Percentiles rank a stretch among this genome's conserved stretches.
phyloP scores from a whole-genome alignment of 1,140 invertebrate species.

The Leptopilina clavipes region DNA sequence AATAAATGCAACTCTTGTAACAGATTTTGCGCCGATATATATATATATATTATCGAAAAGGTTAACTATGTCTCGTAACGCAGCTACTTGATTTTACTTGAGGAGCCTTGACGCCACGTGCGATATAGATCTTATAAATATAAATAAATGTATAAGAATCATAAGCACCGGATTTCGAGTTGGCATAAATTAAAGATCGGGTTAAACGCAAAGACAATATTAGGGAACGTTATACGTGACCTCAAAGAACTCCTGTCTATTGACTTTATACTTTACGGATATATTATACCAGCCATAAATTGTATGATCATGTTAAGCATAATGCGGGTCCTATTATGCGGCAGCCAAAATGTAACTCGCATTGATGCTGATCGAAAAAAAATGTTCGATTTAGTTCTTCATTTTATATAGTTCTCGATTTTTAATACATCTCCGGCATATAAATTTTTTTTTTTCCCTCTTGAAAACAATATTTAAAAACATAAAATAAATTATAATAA shows the following conservation, averaged over 20 bases:
- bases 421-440: neutral
- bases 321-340: slow-evolving; percentile 62
- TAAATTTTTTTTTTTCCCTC: neutral
- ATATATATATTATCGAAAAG: too few species aligned
- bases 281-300: slow-evolving; percentile 62
- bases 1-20: too few species aligned
- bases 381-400: neutral
- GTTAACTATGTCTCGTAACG: too few species aligned
- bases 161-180: slow-evolving; percentile 51
- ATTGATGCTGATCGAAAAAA: slow-evolving; percentile 14
- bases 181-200: slow-evolving; percentile 56
- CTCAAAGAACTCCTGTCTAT: slow-evolving; percentile 54
- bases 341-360: slow-evolving; percentile 41
- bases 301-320: slow-evolving; percentile 62
- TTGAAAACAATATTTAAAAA: neutral
- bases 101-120: slow-evolving; percentile 40
- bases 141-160: slow-evolving; percentile 63
- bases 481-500: neutral
- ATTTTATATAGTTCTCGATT: too few species aligned
- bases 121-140: slow-evolving; percentile 68
- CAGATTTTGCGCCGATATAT: too few species aligned
- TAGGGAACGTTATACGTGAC: slow-evolving; percentile 61
- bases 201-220: slow-evolving; percentile 63
- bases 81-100: neutral
- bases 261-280: slow-evolving; percentile 49